Evolutionary conservation across 2,797 vertebrate genomes (phyloP).

Genomic region (Lutjanus campechanus): DNA sequence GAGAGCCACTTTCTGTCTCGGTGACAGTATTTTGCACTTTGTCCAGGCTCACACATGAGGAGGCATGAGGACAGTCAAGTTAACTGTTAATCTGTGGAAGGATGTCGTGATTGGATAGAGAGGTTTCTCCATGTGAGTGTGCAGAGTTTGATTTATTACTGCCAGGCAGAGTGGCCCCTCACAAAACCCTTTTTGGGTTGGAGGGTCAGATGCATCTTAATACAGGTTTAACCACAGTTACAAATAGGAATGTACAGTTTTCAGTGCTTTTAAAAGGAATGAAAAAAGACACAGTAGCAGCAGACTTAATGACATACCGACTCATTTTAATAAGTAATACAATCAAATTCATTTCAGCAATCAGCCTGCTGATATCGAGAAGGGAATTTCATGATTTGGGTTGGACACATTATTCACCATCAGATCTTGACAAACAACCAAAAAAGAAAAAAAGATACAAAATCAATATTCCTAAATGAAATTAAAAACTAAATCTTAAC

Average conservation of each 20-base stretch:
- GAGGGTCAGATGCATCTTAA: not conserved
- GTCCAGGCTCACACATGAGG: slow-evolving; percentile 66
- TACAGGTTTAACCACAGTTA: not conserved
- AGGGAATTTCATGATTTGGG: slow-evolving; percentile 57
- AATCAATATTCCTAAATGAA: slow-evolving; percentile 33
- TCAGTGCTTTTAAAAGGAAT: not conserved
- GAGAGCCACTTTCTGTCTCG: slow-evolving; percentile 14
- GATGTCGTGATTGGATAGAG: slow-evolving; percentile 44
- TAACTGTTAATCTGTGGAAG: slow-evolving; percentile 85
- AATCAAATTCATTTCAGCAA: slow-evolving; percentile 77
- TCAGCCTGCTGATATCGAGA: slow-evolving; percentile 68
- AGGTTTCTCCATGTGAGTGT: slow-evolving; percentile 5
- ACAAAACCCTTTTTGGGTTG: too few species aligned
- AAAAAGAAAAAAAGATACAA: slow-evolving; percentile 56
- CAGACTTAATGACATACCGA: slow-evolving; percentile 62
- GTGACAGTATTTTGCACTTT: slow-evolving; percentile 82
- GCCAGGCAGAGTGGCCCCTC: too few species aligned
- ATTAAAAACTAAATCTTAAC: slow-evolving; percentile 28
- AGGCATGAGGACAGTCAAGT: slow-evolving; percentile 69
- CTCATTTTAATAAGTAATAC: slow-evolving; percentile 85
- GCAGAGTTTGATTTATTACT: slow-evolving; percentile 1
- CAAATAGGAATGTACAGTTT: not conserved
- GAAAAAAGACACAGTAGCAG: slow-evolving; percentile 13
- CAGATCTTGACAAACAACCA: slow-evolving; percentile 50
- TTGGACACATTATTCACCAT: slow-evolving; percentile 47